Conservation (phyloP, 2,888 invertebrate species). For the Schizotus pectinicornis region DNA sequence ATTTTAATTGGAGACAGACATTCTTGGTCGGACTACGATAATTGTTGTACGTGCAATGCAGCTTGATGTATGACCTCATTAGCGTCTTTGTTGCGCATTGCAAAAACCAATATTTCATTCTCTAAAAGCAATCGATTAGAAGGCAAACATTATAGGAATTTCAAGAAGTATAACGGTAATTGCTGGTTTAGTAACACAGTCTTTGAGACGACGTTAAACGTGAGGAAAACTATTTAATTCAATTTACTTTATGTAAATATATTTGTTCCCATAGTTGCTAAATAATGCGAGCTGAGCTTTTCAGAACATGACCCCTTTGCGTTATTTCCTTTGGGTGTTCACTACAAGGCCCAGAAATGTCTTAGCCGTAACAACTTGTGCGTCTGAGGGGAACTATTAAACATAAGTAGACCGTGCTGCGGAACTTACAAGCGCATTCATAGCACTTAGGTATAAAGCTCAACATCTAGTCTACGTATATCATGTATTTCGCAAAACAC, state of each 20-base stretch:
- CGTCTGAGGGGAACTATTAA: constrained; percentile 22
- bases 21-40: constrained; percentile 24
- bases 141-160: not conserved
- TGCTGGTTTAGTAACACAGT: not conserved
- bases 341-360: constrained; percentile 14
- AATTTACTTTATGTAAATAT: not conserved
- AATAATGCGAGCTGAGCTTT: not conserved
- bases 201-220: not conserved
- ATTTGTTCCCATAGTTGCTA: not conserved
- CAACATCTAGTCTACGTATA: constrained; percentile 12
- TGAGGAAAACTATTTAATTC: not conserved
- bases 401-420: constrained; percentile 24
- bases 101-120: constrained; percentile 9
- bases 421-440: constrained; percentile 23
- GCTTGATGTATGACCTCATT: constrained; percentile 26
- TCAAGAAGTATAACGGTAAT: not conserved
- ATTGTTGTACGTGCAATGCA: constrained; percentile 21
- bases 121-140: constrained; percentile 6
- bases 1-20: constrained; percentile 36
- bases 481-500: constrained; percentile 19
- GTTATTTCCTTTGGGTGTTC: constrained; percentile 16
- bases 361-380: constrained; percentile 10
- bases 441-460: constrained; percentile 21
- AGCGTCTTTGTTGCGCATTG: not conserved
- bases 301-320: not conserved